Evolutionary conservation across 1,140 invertebrate genomes (phyloP).

Genomic region (Formica exsecta): DNA sequence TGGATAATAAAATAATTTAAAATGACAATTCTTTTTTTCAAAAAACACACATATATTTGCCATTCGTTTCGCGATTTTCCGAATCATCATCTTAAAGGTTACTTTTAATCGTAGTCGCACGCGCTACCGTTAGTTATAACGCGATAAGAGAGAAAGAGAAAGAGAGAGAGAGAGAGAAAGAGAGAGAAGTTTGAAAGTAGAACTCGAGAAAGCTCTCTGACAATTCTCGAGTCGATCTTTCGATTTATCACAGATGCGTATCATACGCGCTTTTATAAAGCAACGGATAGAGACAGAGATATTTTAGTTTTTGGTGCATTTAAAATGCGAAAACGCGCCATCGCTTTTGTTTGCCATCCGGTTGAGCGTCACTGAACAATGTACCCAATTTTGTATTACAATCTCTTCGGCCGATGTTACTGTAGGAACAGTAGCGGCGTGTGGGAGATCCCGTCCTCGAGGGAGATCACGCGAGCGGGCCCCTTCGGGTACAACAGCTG

Average conservation of each 20-base stretch:
- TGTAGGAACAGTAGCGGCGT: constrained; percentile 64
- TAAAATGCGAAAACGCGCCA: neutral
- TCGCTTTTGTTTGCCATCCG: neutral
- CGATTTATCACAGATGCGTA: neutral
- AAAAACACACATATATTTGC: neutral
- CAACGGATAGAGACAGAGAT: too few relatives aligned
- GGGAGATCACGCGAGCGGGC: constrained; percentile 50
- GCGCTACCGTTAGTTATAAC: too few relatives aligned
- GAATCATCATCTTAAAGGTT: constrained; percentile 8
- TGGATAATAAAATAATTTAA: constrained; percentile 13
- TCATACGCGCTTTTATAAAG: too few relatives aligned
- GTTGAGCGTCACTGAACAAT: constrained; percentile 48
- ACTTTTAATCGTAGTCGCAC: neutral
- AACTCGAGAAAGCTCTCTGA: neutral
- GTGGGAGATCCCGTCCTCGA: constrained; percentile 21
- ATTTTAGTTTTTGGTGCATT: neutral
- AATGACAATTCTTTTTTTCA: constrained; percentile 4
- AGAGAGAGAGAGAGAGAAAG: neutral
- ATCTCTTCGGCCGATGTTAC: constrained; percentile 52
- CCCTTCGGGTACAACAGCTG: constrained; percentile 45
- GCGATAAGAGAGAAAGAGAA: neutral
- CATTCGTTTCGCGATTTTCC: neutral
- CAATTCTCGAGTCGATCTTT: neutral
- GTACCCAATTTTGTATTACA: constrained; percentile 46
- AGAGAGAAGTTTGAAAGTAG: neutral